phyloP scores from a whole-genome alignment of 2,113 vertebrate species.

The Erythrocebus patas region DNA sequence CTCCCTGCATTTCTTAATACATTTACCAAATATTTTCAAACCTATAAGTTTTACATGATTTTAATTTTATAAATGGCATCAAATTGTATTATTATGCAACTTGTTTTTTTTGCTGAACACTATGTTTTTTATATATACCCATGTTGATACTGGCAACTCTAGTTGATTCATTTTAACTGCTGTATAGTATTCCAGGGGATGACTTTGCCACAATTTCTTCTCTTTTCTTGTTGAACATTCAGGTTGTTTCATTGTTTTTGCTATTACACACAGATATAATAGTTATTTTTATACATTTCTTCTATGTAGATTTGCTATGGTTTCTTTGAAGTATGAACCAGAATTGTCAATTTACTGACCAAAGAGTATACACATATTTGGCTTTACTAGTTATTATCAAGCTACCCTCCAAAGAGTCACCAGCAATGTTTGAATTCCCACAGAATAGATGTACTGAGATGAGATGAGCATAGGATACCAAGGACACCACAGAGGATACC shows the following conservation, averaged over 20 bases:
- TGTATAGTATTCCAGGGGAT: not conserved
- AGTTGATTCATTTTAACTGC: not conserved
- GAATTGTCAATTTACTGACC: not conserved
- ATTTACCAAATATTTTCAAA: not conserved
- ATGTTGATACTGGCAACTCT: not conserved
- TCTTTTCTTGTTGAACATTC: not conserved
- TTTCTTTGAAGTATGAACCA: not conserved
- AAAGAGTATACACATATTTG: not conserved
- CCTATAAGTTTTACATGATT: not conserved
- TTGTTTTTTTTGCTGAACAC: not conserved
- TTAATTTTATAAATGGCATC: not conserved
- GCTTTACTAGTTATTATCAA: not conserved
- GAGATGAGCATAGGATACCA: not conserved
- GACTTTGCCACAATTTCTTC: not conserved
- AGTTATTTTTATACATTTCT: not conserved
- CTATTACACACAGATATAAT: not conserved
- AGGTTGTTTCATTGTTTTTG: not conserved
- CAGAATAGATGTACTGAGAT: not conserved
- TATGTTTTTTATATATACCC: not conserved
- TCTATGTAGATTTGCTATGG: not conserved
- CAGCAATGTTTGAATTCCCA: not conserved
- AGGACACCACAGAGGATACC: not conserved
- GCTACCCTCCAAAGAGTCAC: not conserved
- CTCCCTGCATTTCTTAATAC: not conserved
- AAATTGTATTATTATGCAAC: not conserved